Evolutionary conservation across 2,113 vertebrate species (phyloP).

Genomic region (Pampusana beccarii): DNA sequence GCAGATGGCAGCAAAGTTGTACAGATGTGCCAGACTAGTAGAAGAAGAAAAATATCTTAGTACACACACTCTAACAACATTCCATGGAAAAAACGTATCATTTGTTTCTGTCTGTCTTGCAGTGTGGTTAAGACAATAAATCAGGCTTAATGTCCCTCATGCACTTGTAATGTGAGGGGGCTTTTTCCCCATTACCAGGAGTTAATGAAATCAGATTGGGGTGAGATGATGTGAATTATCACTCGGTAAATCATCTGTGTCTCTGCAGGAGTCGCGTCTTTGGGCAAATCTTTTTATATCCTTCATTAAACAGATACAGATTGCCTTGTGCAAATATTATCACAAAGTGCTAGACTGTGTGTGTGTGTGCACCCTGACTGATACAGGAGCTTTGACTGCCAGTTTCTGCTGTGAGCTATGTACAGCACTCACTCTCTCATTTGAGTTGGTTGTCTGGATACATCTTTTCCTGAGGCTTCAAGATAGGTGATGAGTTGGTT

Average conservation of each 20-base stretch:
- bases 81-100: conserved; percentile 45
- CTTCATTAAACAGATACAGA: neutral
- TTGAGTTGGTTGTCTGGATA: neutral
- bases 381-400: neutral
- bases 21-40: conserved; percentile 35
- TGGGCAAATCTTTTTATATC: neutral
- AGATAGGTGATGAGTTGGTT: neutral
- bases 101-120: conserved; percentile 59
- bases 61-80: conserved; percentile 24
- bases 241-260: neutral
- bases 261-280: neutral
- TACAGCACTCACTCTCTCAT: neutral
- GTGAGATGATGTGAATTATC: neutral
- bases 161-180: neutral
- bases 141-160: neutral
- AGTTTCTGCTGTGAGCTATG: neutral
- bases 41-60: conserved; percentile 31
- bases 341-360: neutral
- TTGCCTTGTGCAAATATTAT: neutral
- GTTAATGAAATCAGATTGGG: neutral
- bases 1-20: conserved; percentile 78
- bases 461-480: neutral
- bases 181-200: neutral
- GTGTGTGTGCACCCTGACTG: neutral
- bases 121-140: conserved; percentile 32